These are phyloP conservation scores for Penaeus monodon DNA, from an alignment of 2,888 invertebrate species.

Conservation along the genomic window DNA sequence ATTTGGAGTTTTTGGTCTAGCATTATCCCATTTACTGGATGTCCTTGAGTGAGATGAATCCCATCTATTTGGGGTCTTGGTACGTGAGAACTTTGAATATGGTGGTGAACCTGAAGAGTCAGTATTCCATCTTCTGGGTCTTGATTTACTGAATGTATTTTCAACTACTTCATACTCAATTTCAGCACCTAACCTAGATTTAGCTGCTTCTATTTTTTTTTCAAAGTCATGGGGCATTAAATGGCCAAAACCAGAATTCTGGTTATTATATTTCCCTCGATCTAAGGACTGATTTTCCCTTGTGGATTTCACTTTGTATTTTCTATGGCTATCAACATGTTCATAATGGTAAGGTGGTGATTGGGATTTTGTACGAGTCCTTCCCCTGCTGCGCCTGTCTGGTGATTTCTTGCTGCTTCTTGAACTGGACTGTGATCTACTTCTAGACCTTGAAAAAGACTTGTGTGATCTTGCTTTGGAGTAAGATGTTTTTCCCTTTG, in stretches of 20 bases:
- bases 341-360: too few species aligned
- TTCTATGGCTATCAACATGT: too few species aligned
- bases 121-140: too few species aligned
- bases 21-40: not conserved
- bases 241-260: too few species aligned
- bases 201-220: slow-evolving; percentile 27
- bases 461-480: not conserved
- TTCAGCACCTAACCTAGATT: slow-evolving; percentile 20
- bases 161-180: slow-evolving; percentile 29
- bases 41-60: slow-evolving; percentile 8
- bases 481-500: not conserved
- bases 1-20: too few species aligned
- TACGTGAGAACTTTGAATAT: not conserved
- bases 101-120: too few species aligned
- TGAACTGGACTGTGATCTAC: not conserved
- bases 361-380: too few species aligned
- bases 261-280: too few species aligned
- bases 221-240: slow-evolving; percentile 26
- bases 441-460: not conserved
- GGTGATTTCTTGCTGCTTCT: not conserved
- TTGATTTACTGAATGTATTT: too few species aligned
- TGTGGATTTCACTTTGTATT: too few species aligned
- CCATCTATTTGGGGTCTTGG: slow-evolving; percentile 6
- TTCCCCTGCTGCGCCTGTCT: too few species aligned
- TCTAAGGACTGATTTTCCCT: too few species aligned